These are phyloP conservation scores for Ceratina australensis DNA, from an alignment of 1,140 invertebrate species.

Conservation along the genomic window DNA sequence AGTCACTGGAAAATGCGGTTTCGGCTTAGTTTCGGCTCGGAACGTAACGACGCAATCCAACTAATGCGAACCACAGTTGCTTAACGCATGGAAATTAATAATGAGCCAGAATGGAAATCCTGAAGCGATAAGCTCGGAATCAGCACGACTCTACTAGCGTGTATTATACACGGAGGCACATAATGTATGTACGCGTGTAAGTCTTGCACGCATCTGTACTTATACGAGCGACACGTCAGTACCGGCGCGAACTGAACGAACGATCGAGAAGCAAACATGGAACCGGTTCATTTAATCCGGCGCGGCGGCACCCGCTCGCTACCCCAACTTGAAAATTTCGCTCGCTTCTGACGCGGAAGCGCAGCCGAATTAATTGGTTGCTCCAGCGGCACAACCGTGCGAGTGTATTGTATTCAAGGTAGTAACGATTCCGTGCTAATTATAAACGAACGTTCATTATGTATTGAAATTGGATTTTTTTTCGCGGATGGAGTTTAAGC, in stretches of 20 bases:
- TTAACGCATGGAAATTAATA: constrained; percentile 68
- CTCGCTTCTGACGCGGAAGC: background rate
- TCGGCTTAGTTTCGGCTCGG: constrained; percentile 51
- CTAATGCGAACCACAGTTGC: constrained; percentile 54
- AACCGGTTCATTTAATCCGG: constrained; percentile 58
- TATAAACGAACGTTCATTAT: too few relatives aligned
- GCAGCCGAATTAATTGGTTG: constrained; percentile 19
- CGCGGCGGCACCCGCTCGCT: background rate
- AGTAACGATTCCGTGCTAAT: too few relatives aligned
- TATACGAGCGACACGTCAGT: background rate
- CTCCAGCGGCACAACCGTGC: too few relatives aligned
- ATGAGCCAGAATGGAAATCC: constrained; percentile 66
- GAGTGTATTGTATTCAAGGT: too few relatives aligned
- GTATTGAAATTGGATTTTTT: too few relatives aligned
- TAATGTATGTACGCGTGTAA: too few relatives aligned
- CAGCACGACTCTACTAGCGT: constrained; percentile 55
- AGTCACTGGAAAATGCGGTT: constrained; percentile 44
- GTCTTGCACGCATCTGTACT: too few relatives aligned
- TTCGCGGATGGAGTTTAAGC: too few relatives aligned
- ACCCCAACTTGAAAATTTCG: constrained; percentile 36
- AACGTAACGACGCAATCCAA: constrained; percentile 49
- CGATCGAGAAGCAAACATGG: constrained; percentile 62
- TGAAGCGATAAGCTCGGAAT: constrained; percentile 62
- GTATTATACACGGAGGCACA: constrained; percentile 56
- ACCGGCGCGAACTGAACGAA: constrained; percentile 58